Conservation (phyloP, 1,140 invertebrate species). For the Leptopilina boulardi region DNA sequence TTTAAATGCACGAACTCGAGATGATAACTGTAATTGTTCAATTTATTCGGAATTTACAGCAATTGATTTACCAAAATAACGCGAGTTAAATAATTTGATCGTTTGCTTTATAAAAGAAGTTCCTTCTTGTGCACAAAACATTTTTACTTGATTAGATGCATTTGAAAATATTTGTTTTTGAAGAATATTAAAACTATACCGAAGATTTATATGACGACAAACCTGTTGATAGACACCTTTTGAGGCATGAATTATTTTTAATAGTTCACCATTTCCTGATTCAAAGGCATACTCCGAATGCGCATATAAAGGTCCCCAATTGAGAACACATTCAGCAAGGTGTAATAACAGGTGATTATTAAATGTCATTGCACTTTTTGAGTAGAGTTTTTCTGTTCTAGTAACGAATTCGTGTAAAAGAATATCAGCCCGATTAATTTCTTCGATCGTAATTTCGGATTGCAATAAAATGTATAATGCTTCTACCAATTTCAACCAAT, state of each 20-base stretch:
- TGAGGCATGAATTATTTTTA: no score
- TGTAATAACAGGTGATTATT: slow-evolving; percentile 32
- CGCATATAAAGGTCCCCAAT: no score
- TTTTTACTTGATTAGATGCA: no score
- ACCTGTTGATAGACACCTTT: no score
- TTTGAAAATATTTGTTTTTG: no score
- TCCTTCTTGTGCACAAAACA: background rate
- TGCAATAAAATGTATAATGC: slow-evolving; percentile 30
- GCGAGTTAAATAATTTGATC: background rate
- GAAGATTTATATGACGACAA: no score
- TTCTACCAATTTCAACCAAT: slow-evolving; percentile 3
- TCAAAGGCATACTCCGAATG: background rate
- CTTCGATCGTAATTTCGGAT: background rate
- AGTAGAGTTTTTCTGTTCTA: slow-evolving; percentile 18
- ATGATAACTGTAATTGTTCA: no score
- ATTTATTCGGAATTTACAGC: no score
- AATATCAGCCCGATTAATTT: background rate
- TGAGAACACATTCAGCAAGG: background rate
- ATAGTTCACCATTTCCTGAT: no score
- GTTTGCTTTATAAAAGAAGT: background rate
- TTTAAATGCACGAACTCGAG: no score
- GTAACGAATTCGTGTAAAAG: no score
- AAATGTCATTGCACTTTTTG: background rate
- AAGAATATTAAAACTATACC: background rate
- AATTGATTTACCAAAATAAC: slow-evolving; percentile 33